Conservation (phyloP, 1,140 invertebrate genomes). For the Euschistus heros region DNA sequence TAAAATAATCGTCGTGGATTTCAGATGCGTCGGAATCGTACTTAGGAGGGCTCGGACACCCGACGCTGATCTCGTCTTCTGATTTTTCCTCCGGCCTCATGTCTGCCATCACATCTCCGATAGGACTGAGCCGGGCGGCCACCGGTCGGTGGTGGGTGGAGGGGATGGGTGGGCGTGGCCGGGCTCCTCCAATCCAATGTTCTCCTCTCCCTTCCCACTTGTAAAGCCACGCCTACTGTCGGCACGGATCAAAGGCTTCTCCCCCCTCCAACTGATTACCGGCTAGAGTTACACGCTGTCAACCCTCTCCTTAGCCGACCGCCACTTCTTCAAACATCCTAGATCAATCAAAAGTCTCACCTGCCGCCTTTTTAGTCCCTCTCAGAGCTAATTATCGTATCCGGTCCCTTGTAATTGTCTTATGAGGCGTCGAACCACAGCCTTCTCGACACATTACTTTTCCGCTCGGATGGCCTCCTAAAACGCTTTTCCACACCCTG, state of each 20-base stretch:
- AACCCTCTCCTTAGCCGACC: slow-evolving; percentile 11
- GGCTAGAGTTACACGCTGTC: slow-evolving; percentile 14
- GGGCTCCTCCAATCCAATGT: neutral
- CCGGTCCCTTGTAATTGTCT: slow-evolving; percentile 8
- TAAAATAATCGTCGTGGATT: slow-evolving; percentile 68
- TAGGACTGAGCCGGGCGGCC: slow-evolving; percentile 6
- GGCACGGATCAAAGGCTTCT: slow-evolving; percentile 8
- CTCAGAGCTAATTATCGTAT: slow-evolving; percentile 1
- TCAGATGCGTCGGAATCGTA: slow-evolving; percentile 21
- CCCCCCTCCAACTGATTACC: slow-evolving; percentile 5
- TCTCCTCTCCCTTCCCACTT: neutral
- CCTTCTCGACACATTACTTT: neutral
- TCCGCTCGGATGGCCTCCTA: neutral
- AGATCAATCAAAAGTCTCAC: slow-evolving; percentile 15
- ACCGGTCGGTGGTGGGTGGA: neutral
- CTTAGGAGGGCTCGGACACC: slow-evolving; percentile 54
- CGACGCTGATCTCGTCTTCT: slow-evolving; percentile 59
- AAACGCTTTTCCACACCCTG: neutral
- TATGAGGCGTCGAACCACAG: neutral
- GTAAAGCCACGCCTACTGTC: neutral
- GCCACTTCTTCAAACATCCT: slow-evolving; percentile 17
- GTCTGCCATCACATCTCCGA: slow-evolving; percentile 17
- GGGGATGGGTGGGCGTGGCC: neutral
- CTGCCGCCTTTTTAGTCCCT: slow-evolving; percentile 11
- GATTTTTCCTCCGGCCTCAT: slow-evolving; percentile 23